Evolutionary conservation across 2,888 invertebrate species (phyloP), one percentile per base, ranked within the genome.

Genomic region (Pachydiplax longipennis): DNA sequence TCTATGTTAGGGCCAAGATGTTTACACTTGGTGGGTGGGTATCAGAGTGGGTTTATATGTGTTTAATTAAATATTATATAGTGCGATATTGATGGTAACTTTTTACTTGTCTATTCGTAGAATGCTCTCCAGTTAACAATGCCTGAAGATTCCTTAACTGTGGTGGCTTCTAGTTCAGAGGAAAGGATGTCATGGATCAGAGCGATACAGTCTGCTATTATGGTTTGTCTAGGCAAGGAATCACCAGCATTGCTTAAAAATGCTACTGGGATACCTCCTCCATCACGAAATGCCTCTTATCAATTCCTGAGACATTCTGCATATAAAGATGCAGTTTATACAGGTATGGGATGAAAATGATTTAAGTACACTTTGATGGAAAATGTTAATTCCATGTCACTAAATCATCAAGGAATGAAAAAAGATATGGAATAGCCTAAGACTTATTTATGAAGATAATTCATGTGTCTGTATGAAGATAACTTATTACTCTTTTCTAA

Each of bases 181-280:
- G 96, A 96, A 92, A 97, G 97, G 93, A 96, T 96, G 4, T 96
- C 97, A 92, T 98, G 98, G 98, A 94, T 97, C 81, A 96, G 97
- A 93, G 95, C 96, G 65, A 93, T 98, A 44, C 97, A 97, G 93
- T 95, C 95, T 82, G 96, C 97, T 4, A 97, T 98, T 91, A 96
- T 96, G 93, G 94, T 94, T 25, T 95, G 95, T 61, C 93, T 98
- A 82, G 96, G 95, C 91, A 96, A 96, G 93, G 87, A 94, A 95
- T 2, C 94, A 95, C 37, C 94, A 95, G 8, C 95, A 96, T 91
- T 96, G 12, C n/a, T 35, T 22, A 87, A 40, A 35, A 35, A 35
- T 12, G 31, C 87, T 1, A 58, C 61, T n/a, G 61, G 37, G 2
- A 31, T 96, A 92, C 97, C 97, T 0, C 97, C 97, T 0, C 94